Conservation (phyloP, 2,797 vertebrate genomes). For the Synaphobranchus kaupii region DNA sequence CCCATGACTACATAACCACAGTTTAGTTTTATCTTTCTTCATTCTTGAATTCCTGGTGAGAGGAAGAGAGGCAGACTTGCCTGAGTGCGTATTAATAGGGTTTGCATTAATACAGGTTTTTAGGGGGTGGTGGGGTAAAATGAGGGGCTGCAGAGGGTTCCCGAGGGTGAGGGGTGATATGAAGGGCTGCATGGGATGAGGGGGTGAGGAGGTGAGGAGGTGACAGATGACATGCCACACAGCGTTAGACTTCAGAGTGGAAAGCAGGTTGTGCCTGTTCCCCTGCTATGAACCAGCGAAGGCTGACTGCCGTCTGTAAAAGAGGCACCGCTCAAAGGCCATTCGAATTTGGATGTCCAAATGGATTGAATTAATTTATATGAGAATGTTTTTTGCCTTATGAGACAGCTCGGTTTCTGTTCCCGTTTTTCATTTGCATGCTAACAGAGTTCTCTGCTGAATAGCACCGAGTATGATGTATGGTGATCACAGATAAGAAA, state of each 20-base stretch:
- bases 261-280: neutral
- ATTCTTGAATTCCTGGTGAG: neutral
- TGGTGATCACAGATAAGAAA: neutral
- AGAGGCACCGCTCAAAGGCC: neutral
- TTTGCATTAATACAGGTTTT: constrained; percentile 20
- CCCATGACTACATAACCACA: neutral
- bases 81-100: neutral
- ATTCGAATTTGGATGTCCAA: neutral
- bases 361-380: neutral
- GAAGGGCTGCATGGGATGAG: neutral
- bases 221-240: constrained; percentile 17
- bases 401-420: neutral
- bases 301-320: neutral
- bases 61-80: neutral
- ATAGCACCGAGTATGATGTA: neutral
- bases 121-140: neutral
- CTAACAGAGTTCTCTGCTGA: neutral
- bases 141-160: neutral
- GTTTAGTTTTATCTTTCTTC: neutral
- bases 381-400: neutral
- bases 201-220: neutral
- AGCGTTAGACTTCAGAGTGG: constrained; percentile 35
- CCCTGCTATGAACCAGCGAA: neutral
- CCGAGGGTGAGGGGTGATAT: neutral
- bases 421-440: neutral